Percentiles rank a stretch among this genome's conserved stretches.
Evolutionary conservation across 1,140 invertebrate genomes (phyloP).

Genomic region (Anoplolepis gracilipes): DNA sequence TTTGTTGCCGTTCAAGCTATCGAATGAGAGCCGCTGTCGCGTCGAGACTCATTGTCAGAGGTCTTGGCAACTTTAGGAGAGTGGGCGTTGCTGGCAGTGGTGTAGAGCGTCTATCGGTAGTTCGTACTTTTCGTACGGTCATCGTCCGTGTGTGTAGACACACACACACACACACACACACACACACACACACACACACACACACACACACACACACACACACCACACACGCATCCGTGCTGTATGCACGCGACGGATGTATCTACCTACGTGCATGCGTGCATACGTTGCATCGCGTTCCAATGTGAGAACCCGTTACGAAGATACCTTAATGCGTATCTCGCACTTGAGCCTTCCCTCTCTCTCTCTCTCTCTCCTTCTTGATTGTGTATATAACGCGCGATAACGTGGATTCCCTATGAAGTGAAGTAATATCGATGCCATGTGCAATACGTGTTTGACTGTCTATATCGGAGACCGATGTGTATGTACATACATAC

Average conservation of each 20-base stretch:
- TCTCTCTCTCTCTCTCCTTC: not conserved
- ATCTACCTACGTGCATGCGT: conserved; percentile 48
- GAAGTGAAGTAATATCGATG: conserved; percentile 43
- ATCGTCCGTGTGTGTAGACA: conserved; percentile 10
- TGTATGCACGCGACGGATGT: conserved; percentile 19
- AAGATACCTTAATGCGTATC: conserved; percentile 57
- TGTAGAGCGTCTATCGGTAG: conserved; percentile 61
- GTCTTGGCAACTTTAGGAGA: conserved; percentile 71
- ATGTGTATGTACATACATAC: not conserved
- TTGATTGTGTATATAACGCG: conserved; percentile 16
- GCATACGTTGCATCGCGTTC: conserved; percentile 2
- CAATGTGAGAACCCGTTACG: conserved; percentile 10
- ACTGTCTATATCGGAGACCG: conserved; percentile 44
- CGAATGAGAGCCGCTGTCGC: conserved; percentile 65
- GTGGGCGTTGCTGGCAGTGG: conserved; percentile 67
- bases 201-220: not conserved
- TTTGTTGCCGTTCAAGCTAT: conserved; percentile 28
- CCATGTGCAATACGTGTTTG: conserved; percentile 38
- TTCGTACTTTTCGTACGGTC: conserved; percentile 63
- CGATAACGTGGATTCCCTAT: conserved; percentile 47
- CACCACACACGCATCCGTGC: not conserved
- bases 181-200: not conserved
- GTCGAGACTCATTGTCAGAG: conserved; percentile 72
- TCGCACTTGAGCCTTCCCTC: conserved; percentile 29
- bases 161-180: not conserved